Evolutionary conservation across 2,888 invertebrate genomes (phyloP), one percentile per base, ranked within the genome.

Genomic region (Pardosa pseudoannulata): DNA sequence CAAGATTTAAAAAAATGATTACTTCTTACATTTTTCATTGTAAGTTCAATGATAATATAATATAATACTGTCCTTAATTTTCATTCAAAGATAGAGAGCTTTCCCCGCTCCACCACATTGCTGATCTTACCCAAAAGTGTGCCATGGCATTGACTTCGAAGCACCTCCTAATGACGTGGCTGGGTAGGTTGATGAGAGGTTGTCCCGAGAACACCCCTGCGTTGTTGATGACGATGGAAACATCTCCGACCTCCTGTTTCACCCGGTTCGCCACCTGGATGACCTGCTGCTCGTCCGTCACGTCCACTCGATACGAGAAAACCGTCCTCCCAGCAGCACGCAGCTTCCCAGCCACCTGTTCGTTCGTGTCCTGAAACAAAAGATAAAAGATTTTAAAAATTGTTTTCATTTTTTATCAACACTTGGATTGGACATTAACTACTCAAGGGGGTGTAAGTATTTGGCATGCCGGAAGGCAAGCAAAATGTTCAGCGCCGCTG

Each of bases 191-290:
- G 41, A 94, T 91, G 74, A 96, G 92, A 0, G 94, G 93, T 91
- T 94, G 95, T 90, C 95, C 95, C 0, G 96, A 95, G 95, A 96
- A 96, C 88, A 96, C 95, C 1, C 96, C 97, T 0, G 96, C 97
- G 92, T 97, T 97, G 92, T 96, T 96, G 9, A 96, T 93, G 79
- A 97, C 92, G 90, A 97, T 94, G 0, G 95, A 94, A 3, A 96
- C 94, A 79, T 94, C 93, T 0, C 96, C 96, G 0, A 96, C 94
- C 89, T 96, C 95, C 9, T 92, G 91, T 74, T 93, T 93, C 7
- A 90, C 89, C 79, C 93, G 93, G 74, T 93, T 93, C 0, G 95
- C 95, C 64, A 94, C 91, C 29, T 93, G 92, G 72, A 94, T 91
- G 0, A 96, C 95, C 23, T 94, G 93, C 0, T 94, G 93, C 19